phyloP scores from a whole-genome alignment of 1,140 invertebrate species.

The Calosoma granatense region DNA sequence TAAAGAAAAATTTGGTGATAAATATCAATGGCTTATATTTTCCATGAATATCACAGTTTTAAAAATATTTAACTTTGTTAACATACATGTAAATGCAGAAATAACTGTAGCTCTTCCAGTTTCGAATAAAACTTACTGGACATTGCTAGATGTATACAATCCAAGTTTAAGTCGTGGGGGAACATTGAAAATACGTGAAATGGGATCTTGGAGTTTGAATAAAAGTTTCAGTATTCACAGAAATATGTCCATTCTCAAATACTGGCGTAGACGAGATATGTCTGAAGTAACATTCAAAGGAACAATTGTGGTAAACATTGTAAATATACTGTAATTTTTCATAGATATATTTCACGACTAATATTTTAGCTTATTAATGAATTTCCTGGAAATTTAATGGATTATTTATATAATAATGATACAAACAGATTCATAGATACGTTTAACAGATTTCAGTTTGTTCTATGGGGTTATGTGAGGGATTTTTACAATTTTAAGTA shows the following conservation, averaged over 20 bases:
- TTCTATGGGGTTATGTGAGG: constrained; percentile 42
- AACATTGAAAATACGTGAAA: constrained; percentile 35
- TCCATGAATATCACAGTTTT: background rate
- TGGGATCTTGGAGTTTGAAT: constrained; percentile 32
- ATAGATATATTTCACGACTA: constrained; percentile 5
- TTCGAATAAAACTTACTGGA: background rate
- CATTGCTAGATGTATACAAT: constrained; percentile 20
- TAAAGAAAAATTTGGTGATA: background rate
- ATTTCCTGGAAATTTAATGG: constrained; percentile 39
- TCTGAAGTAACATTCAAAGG: constrained; percentile 36
- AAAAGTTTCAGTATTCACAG: constrained; percentile 28
- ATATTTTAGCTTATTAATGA: constrained; percentile 37
- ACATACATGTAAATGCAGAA: background rate
- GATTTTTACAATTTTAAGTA: constrained; percentile 54
- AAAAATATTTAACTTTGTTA: background rate
- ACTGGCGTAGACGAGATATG: constrained; percentile 36
- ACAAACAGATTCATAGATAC: constrained; percentile 44
- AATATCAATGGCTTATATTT: constrained; percentile 1
- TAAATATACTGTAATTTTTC: too few relatives aligned
- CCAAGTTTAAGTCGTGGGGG: constrained; percentile 38
- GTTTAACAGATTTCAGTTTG: constrained; percentile 49
- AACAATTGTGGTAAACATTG: constrained; percentile 34
- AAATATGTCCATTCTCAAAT: constrained; percentile 34
- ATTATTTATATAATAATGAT: constrained; percentile 39
- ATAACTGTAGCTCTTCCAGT: background rate